A percentile compares a stretch with the other conserved stretches of the same genome.
These are phyloP conservation scores for Cataglyphis altisquamis DNA, from an alignment of 2,888 invertebrate genomes.

Conservation along the genomic window DNA sequence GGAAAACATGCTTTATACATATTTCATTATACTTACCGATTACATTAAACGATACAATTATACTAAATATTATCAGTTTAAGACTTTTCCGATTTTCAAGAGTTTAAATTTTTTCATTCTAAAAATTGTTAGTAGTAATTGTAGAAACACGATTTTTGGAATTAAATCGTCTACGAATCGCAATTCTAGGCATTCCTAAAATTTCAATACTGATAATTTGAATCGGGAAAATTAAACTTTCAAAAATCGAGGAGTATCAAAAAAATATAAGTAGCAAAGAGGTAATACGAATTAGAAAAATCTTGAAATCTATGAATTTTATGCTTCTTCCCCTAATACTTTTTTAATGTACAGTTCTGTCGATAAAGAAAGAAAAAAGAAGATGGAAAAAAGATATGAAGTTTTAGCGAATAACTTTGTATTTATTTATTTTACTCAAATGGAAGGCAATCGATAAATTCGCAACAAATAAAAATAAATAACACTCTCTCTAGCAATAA, in stretches of 20 bases:
- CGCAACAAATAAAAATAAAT: slow-evolving; percentile 86
- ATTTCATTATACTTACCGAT: background rate
- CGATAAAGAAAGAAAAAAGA: background rate
- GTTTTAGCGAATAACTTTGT: slow-evolving; percentile 76
- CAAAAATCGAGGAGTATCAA: background rate
- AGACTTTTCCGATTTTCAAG: background rate
- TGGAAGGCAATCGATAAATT: slow-evolving; percentile 86
- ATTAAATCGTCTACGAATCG: background rate
- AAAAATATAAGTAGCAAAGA: background rate
- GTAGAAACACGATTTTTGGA: too few relatives aligned
- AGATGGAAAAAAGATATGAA: background rate
- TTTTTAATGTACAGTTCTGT: background rate
- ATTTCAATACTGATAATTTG: background rate
- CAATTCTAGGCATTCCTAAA: background rate
- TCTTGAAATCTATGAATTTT: background rate
- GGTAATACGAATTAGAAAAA: background rate
- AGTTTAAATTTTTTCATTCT: too few relatives aligned
- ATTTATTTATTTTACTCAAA: slow-evolving; percentile 86
- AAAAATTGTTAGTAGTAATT: too few relatives aligned
- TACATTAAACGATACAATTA: background rate
- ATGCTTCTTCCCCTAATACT: background rate
- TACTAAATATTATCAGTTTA: background rate
- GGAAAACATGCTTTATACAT: background rate
- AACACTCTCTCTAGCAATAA: slow-evolving; percentile 86
- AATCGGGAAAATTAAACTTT: background rate